phyloP scores from a whole-genome alignment of 1,140 invertebrate species.

The Pseudoatta argentina region DNA sequence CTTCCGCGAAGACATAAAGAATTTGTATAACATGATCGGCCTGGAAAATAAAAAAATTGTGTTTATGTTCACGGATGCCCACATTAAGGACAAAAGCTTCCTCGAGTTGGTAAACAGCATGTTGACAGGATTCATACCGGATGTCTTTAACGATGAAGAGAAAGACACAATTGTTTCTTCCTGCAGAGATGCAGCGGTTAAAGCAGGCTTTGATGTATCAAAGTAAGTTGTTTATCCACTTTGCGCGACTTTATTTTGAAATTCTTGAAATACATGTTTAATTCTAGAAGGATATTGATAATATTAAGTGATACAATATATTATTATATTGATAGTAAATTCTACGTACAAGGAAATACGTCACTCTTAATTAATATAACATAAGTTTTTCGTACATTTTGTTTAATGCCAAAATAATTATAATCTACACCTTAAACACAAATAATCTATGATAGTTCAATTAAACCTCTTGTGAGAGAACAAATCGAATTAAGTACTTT shows the following conservation, averaged over 20 bases:
- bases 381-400: too few species aligned
- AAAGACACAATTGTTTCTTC: slow-evolving; percentile 91
- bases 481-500: too few species aligned
- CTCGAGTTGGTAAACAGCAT: slow-evolving; percentile 97
- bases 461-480: too few species aligned
- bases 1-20: slow-evolving; percentile 95
- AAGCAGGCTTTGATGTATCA: slow-evolving; percentile 87
- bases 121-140: slow-evolving; percentile 93
- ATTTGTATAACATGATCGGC: slow-evolving; percentile 91
- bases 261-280: not conserved
- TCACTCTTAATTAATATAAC: too few species aligned
- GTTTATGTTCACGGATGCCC: slow-evolving; percentile 94
- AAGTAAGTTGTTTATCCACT: not conserved
- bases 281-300: too few species aligned
- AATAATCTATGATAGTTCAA: too few species aligned
- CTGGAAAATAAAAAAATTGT: slow-evolving; percentile 92
- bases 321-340: too few species aligned
- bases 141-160: slow-evolving; percentile 94
- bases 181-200: slow-evolving; percentile 89
- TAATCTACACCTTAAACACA: too few species aligned
- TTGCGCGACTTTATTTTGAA: not conserved
- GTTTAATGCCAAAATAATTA: too few species aligned
- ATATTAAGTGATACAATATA: too few species aligned
- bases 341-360: too few species aligned
- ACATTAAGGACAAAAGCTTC: slow-evolving; percentile 93